Evolutionary conservation across 2,888 invertebrate genomes (phyloP).

Genomic region (Eledone cirrhosa): DNA sequence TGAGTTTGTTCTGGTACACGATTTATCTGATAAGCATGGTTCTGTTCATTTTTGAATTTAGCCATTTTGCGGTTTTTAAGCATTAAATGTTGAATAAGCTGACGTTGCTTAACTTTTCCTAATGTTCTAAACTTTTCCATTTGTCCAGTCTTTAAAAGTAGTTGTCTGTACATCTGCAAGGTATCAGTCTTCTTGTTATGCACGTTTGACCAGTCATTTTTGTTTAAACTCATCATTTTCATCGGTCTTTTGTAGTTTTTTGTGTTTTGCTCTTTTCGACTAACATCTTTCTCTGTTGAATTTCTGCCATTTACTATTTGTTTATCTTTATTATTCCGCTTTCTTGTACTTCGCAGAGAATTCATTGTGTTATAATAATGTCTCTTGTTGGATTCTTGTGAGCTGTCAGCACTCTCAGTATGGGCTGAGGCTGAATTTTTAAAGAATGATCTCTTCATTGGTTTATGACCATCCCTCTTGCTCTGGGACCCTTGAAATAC

Average conservation of each 20-base stretch:
- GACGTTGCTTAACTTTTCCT: not conserved
- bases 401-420: not conserved
- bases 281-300: not conserved
- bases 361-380: not conserved
- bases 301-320: not conserved
- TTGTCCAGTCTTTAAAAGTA: constrained; percentile 13
- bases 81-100: not conserved
- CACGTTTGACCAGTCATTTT: not conserved
- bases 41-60: too few relatives aligned
- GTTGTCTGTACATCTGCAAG: not conserved
- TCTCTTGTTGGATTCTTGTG: not conserved
- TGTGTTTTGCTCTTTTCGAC: not conserved
- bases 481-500: not conserved
- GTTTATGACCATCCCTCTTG: not conserved
- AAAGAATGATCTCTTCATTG: not conserved
- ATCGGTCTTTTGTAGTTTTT: not conserved
- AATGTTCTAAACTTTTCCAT: constrained; percentile 10
- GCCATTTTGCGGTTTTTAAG: not conserved
- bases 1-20: too few relatives aligned
- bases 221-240: not conserved
- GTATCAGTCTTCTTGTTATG: not conserved
- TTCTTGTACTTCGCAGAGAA: not conserved
- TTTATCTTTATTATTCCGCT: not conserved
- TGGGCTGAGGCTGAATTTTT: not conserved
- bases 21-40: too few relatives aligned